phyloP scores from a whole-genome alignment of 2,888 invertebrate species.

The Euplagia quadripunctaria region DNA sequence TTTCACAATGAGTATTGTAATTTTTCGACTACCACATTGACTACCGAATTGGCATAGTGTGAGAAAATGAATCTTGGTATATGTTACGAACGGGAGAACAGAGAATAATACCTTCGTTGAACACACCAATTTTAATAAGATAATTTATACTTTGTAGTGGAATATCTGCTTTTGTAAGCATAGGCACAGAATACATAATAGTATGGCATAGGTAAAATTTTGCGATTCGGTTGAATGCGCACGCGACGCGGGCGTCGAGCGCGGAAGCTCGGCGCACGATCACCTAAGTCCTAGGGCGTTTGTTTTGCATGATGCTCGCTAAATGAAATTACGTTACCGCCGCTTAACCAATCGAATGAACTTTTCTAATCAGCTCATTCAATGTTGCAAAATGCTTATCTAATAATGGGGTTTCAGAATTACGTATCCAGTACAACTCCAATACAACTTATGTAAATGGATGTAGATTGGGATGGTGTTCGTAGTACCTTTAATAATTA shows the following conservation, averaged over 20 bases:
- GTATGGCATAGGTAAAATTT: neutral
- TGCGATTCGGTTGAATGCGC: neutral
- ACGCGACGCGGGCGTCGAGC: neutral
- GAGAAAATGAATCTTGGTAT: no score
- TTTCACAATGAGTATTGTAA: neutral
- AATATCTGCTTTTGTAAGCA: slow-evolving; percentile 16
- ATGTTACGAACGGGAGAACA: no score
- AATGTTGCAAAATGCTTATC: slow-evolving; percentile 39
- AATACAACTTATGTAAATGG: neutral
- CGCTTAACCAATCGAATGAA: slow-evolving; percentile 47
- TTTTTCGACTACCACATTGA: neutral
- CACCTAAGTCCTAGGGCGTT: slow-evolving; percentile 51
- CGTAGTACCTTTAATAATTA: neutral
- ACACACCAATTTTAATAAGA: no score
- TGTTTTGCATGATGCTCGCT: slow-evolving; percentile 65
- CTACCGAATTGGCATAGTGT: neutral
- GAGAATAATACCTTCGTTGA: no score
- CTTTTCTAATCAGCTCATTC: slow-evolving; percentile 46
- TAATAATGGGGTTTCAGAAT: slow-evolving; percentile 7
- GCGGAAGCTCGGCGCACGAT: slow-evolving; percentile 56
- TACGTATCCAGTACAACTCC: neutral
- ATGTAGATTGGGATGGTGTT: neutral
- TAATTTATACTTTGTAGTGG: no score
- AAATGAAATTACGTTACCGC: slow-evolving; percentile 48
- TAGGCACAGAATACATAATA: no score